Evolutionary conservation across 2,888 invertebrate species (phyloP), one percentile per base, ranked within the genome.

Genomic region (Lutraria lutraria): DNA sequence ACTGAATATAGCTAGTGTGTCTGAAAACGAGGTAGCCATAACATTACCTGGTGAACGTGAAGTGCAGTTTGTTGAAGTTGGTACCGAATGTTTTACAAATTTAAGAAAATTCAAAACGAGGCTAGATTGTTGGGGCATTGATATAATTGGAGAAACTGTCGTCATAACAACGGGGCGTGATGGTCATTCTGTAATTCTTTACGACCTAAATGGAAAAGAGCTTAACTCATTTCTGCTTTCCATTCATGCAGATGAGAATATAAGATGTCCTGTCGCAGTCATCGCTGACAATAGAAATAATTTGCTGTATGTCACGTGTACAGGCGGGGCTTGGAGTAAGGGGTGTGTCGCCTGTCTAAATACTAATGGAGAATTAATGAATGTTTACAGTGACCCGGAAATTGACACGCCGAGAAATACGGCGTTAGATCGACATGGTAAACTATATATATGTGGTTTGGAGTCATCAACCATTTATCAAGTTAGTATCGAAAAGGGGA

Each of bases 271-370:
- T 0, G 91, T 91, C 6, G 85, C 90, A 0, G 88, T 91, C 0
- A 81, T 83, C n/a, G 88, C 89, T 8, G 91, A 91, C 19, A 86
- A 89, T 56, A 68, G 80, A n/a, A 52, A 54, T 25, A 83, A 86
- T 56, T 25, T 85, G 21, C 53, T 91, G 63, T 91, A 91, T 56
- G 81, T 91, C 25, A 90, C 91, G 21, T 91, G 91, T 56, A 90
- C 91, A 15, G 91, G 91, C 15, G 91, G 91, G 10, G 91, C 91
- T 13, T 91, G 91, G 91, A 91, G 90, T 82, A 91, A 91, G 87
- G 91, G 91, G 3, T 91, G 91, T 86, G 91, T 91, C 56, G 81
- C 89, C 16, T 85, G 85, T 31, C 87, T 90, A 81, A 89, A 91
- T 63, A 53, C 89, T 63, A 85, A 80, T 19, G 91, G 90, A 0